Percentiles rank a stretch among this genome's conserved stretches.
These are phyloP conservation scores for Peromyscus attwateri DNA, from an alignment of 2,797 vertebrate genomes.

Conservation along the genomic window DNA sequence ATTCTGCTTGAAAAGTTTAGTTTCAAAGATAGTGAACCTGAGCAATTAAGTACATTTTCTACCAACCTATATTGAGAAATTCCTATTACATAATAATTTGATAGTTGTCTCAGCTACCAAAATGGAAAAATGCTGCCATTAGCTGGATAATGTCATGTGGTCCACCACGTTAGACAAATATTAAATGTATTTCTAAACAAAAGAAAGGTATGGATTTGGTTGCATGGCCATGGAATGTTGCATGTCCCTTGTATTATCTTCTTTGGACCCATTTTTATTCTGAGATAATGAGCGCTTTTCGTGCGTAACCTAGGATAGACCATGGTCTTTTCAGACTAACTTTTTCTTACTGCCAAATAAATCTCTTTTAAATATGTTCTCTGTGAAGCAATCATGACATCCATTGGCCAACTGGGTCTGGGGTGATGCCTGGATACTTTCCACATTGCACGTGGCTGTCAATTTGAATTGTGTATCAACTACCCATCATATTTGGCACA, in stretches of 20 bases:
- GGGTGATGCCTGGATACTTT: conserved; percentile 83
- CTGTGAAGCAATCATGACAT: conserved; percentile 77
- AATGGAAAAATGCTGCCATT: conserved; percentile 52
- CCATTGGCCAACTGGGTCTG: conserved; percentile 80
- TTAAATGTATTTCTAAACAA: conserved; percentile 47
- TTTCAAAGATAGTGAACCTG: conserved; percentile 55
- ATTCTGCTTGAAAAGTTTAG: conserved; percentile 15
- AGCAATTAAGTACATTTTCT: conserved; percentile 51
- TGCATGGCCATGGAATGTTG: conserved; percentile 16
- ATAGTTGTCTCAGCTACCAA: conserved; percentile 34
- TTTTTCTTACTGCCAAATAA: conserved; percentile 83
- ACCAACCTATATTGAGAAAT: conserved; percentile 27
- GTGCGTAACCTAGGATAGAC: conserved; percentile 77
- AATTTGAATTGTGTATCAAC: conserved; percentile 80
- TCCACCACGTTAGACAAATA: conserved; percentile 14
- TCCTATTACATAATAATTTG: neutral
- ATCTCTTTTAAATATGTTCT: conserved; percentile 82
- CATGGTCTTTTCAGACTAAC: conserved; percentile 76
- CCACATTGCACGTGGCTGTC: conserved; percentile 84
- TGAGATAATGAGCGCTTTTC: conserved; percentile 71
- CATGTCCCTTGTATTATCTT: conserved; percentile 57
- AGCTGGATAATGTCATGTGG: conserved; percentile 50
- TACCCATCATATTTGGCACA: conserved; percentile 81
- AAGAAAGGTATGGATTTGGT: conserved; percentile 59
- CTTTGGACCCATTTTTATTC: conserved; percentile 58